A percentile compares a stretch with the other conserved stretches of the same genome.
phyloP scores from a whole-genome alignment of 30 jellyfish, hydroid and myxozoan species.

The Clytia hemisphaerica region DNA sequence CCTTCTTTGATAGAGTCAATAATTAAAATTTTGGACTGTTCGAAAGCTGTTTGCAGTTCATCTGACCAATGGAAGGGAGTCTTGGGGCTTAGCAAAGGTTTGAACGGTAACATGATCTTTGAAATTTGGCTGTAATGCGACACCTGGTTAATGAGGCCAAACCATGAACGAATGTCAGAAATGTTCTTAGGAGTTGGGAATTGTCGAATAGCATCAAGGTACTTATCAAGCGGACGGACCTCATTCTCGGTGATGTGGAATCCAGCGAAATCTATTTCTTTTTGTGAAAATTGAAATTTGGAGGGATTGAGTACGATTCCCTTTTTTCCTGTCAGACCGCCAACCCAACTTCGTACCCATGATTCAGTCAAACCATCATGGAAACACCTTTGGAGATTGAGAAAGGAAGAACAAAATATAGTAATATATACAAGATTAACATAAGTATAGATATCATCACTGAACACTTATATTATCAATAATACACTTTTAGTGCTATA shows the following conservation, averaged over 20 bases:
- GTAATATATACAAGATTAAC: no score
- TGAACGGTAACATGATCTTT: constrained; percentile 31
- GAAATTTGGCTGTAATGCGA: neutral
- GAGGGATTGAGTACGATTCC: no score
- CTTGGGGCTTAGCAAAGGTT: constrained; percentile 26
- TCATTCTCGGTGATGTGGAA: constrained; percentile 13
- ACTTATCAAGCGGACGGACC: constrained; percentile 3
- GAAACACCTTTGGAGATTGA: no score
- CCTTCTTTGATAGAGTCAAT: constrained; percentile 15
- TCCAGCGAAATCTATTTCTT: constrained; percentile 12
- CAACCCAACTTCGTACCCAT: no score
- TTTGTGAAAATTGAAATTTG: constrained; percentile 13
- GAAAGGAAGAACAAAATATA: no score
- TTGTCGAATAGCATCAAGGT: neutral
- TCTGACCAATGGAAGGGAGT: constrained; percentile 21
- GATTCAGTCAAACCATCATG: no score
- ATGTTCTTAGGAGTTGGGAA: constrained; percentile 7
- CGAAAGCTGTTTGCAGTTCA: constrained; percentile 12
- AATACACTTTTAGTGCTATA: no score
- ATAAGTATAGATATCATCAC: no score
- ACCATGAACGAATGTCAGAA: constrained; percentile 17
- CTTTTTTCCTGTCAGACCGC: no score
- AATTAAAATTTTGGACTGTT: constrained; percentile 6
- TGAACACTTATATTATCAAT: no score
- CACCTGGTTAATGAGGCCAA: no score